A percentile compares a stretch with the other conserved stretches of the same genome.
Evolutionary conservation across 1,140 invertebrate genomes (phyloP).

Genomic region (Colletes latitarsis): DNA sequence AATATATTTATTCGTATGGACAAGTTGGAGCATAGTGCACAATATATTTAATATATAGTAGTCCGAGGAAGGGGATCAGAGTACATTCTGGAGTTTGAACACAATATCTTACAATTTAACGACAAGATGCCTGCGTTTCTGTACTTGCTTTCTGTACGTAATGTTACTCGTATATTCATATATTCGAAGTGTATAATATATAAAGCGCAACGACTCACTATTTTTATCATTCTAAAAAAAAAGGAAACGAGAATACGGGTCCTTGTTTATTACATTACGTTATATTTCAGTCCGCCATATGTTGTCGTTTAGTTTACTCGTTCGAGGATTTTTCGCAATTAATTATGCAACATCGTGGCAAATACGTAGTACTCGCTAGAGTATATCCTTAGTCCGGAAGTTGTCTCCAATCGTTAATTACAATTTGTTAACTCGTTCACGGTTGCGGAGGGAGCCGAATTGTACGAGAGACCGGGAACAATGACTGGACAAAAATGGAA

Average conservation of each 20-base stretch:
- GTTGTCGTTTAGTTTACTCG: conserved; percentile 63
- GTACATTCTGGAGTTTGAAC: conserved; percentile 80
- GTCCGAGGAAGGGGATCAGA: conserved; percentile 78
- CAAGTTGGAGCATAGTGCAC: conserved; percentile 80
- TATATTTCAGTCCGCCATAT: conserved; percentile 74
- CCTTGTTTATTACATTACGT: conserved; percentile 65
- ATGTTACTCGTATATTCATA: conserved; percentile 75
- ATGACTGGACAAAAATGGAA: neutral
- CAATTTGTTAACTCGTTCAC: conserved; percentile 49
- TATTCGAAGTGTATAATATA: conserved; percentile 76
- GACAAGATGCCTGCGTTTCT: conserved; percentile 78
- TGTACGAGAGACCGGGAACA: conserved; percentile 1
- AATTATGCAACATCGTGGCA: conserved; percentile 69
- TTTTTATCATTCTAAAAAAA: conserved; percentile 75
- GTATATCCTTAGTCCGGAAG: conserved; percentile 55
- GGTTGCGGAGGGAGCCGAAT: neutral
- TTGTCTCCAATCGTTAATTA: conserved; percentile 70
- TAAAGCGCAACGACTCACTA: conserved; percentile 78
- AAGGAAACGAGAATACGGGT: conserved; percentile 73
- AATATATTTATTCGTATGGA: conserved; percentile 80
- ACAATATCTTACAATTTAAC: conserved; percentile 81
- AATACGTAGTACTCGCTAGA: conserved; percentile 62
- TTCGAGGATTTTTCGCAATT: conserved; percentile 54
- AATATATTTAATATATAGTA: conserved; percentile 79
- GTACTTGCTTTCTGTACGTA: conserved; percentile 76